These are phyloP conservation scores for Salvelinus sp. DNA, from an alignment of 2,113 vertebrate species.

Conservation along the genomic window DNA sequence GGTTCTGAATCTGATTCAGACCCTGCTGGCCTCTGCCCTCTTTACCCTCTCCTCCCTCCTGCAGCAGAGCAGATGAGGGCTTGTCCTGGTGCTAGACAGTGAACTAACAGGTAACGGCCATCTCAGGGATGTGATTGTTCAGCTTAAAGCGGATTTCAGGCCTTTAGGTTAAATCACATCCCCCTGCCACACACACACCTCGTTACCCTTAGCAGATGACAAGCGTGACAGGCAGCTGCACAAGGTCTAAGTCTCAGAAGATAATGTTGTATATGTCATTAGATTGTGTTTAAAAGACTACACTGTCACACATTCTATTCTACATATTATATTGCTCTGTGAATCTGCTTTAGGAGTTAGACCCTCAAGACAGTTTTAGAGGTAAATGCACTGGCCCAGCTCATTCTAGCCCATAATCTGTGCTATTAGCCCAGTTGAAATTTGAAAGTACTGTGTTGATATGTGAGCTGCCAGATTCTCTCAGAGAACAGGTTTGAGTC, in stretches of 20 bases:
- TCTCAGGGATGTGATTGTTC: slow-evolving; percentile 48
- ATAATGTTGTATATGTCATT: neutral
- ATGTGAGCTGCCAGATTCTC: neutral
- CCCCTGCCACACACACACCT: slow-evolving; percentile 1
- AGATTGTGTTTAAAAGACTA: too few species aligned
- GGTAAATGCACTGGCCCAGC: too few species aligned
- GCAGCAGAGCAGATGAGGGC: slow-evolving; percentile 30
- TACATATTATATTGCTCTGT: too few species aligned
- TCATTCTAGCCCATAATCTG: too few species aligned
- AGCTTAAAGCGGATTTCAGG: slow-evolving; percentile 42
- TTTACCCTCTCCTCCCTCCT: slow-evolving; percentile 17
- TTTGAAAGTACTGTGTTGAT: too few species aligned
- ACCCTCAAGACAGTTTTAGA: too few species aligned
- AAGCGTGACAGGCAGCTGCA: slow-evolving; percentile 11
- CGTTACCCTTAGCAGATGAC: neutral
- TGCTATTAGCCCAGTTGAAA: too few species aligned
- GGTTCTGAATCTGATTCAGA: neutral
- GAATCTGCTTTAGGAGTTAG: too few species aligned
- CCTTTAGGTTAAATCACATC: slow-evolving; percentile 5
- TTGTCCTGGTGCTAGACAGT: slow-evolving; percentile 16
- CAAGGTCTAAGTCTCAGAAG: slow-evolving; percentile 6
- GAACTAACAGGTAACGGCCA: slow-evolving; percentile 29
- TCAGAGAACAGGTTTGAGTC: neutral
- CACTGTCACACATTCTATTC: too few species aligned
- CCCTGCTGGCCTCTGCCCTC: neutral